Evolutionary conservation across 2,888 invertebrate genomes (phyloP).

Genomic region (Gandaritis pyraliata): DNA sequence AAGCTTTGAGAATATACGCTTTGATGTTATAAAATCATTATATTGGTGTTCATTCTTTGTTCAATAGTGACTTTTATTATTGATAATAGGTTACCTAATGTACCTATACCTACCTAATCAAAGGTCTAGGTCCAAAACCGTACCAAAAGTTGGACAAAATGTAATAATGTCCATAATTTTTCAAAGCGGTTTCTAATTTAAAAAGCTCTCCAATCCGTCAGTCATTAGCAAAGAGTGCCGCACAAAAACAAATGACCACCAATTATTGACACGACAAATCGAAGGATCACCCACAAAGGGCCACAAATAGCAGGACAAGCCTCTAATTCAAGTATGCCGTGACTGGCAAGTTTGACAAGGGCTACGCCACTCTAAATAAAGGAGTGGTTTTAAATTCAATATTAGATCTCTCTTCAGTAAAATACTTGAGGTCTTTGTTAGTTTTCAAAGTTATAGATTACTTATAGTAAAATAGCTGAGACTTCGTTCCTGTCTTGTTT

Average conservation of each 20-base stretch:
- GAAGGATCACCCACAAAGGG: constrained; percentile 45
- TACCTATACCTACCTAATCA: too few relatives aligned
- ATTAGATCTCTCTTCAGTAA: not conserved
- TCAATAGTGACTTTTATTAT: too few relatives aligned
- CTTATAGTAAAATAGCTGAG: too few relatives aligned
- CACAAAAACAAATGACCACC: constrained; percentile 10
- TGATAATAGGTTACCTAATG: too few relatives aligned
- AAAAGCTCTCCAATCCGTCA: constrained; percentile 5
- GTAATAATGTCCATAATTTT: too few relatives aligned
- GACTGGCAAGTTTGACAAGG: constrained; percentile 49
- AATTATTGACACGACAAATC: constrained; percentile 27
- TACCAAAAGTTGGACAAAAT: too few relatives aligned
- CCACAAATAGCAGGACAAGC: constrained; percentile 54
- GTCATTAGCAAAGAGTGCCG: constrained; percentile 10
- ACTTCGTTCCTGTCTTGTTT: not conserved
- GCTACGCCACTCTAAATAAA: constrained; percentile 12
- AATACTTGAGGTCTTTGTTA: not conserved
- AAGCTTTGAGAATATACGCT: too few relatives aligned
- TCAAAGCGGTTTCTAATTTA: not conserved
- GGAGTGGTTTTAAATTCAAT: not conserved
- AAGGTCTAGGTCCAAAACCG: too few relatives aligned
- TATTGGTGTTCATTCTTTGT: too few relatives aligned
- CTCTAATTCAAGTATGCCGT: constrained; percentile 74
- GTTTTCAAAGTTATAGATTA: too few relatives aligned
- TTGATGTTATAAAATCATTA: too few relatives aligned